These are phyloP conservation scores for Eupithecia insigniata DNA, from an alignment of 2,888 invertebrate species.

Conservation along the genomic window DNA sequence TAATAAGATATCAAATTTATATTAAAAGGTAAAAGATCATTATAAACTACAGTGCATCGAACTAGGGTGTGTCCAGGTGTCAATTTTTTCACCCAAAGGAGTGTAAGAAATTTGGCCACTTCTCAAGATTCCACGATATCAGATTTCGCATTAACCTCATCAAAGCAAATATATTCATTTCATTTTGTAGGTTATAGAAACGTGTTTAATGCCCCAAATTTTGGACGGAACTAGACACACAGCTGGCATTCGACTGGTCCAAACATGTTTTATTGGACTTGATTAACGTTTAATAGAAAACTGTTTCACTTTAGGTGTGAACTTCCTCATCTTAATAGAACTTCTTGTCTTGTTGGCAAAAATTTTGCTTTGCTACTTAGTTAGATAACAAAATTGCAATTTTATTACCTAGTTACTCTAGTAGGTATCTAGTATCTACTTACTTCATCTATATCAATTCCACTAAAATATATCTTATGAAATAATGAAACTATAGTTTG, in stretches of 20 bases:
- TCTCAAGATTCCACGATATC: constrained; percentile 23
- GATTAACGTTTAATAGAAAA: constrained; percentile 56
- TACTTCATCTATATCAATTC: neutral
- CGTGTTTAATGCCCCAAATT: constrained; percentile 74
- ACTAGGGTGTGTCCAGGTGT: neutral
- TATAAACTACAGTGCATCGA: neutral
- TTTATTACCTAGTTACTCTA: neutral
- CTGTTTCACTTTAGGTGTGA: constrained; percentile 51
- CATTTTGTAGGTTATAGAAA: constrained; percentile 71
- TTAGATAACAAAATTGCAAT: neutral
- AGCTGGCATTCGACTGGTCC: constrained; percentile 72
- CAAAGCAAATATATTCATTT: constrained; percentile 41
- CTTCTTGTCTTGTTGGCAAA: neutral
- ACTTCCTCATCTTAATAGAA: constrained; percentile 23
- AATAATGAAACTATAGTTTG: neutral
- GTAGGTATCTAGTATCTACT: neutral
- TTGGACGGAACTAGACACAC: constrained; percentile 61
- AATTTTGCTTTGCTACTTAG: neutral
- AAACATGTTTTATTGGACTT: constrained; percentile 64
- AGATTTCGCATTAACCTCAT: constrained; percentile 44
- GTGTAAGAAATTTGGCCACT: neutral
- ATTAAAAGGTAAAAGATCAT: too few species aligned
- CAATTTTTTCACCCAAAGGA: neutral
- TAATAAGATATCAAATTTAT: too few species aligned
- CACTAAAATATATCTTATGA: too few species aligned